A percentile compares a stretch with the other conserved stretches of the same genome.
Evolutionary conservation across 2,113 vertebrate genomes (phyloP).

Genomic region (Oostethus manadensis): DNA sequence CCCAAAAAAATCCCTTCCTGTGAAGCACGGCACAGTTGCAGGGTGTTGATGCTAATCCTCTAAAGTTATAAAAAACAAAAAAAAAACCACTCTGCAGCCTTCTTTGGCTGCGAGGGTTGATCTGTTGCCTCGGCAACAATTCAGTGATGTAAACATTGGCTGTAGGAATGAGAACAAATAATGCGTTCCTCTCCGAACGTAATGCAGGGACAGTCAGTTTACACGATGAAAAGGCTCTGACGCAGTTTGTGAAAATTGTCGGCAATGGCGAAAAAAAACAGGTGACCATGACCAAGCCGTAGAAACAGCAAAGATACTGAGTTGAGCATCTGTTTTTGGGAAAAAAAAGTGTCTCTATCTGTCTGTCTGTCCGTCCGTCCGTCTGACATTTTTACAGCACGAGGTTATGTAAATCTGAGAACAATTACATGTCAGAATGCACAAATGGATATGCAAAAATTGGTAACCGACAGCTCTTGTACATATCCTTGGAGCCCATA

Average conservation of each 20-base stretch:
- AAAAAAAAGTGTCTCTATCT: too few relatives aligned
- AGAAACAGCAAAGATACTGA: constrained; percentile 19
- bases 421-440: background rate
- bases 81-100: constrained; percentile 13
- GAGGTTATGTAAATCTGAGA: background rate
- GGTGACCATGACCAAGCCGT: background rate
- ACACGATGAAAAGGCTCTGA: constrained; percentile 45
- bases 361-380: too few relatives aligned
- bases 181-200: constrained; percentile 38
- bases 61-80: background rate
- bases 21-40: too few relatives aligned
- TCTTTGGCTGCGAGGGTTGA: constrained; percentile 17
- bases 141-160: constrained; percentile 54
- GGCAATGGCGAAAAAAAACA: constrained; percentile 33
- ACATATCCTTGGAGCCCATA: background rate
- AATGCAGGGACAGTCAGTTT: constrained; percentile 54
- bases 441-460: background rate
- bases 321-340: too few relatives aligned
- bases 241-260: constrained; percentile 42
- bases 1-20: background rate
- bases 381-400: constrained; percentile 7
- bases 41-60: background rate
- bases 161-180: constrained; percentile 44
- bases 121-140: constrained; percentile 52
- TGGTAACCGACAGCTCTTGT: background rate